Conservation (phyloP, 2,113 vertebrate genomes). For the Etheostoma cragini region DNA sequence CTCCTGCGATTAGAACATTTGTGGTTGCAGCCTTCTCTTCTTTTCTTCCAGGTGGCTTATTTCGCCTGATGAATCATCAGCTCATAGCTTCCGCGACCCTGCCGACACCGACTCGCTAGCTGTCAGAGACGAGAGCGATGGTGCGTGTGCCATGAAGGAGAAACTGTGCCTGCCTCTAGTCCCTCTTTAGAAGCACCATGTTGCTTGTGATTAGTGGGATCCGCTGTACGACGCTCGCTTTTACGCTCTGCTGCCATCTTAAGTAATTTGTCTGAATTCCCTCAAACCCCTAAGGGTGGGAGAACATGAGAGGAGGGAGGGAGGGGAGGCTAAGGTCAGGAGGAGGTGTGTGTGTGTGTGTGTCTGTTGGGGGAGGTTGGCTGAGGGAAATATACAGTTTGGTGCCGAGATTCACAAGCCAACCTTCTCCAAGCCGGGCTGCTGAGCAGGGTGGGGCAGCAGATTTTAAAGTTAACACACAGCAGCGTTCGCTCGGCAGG, state of each 20-base stretch:
- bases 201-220: slow-evolving; percentile 71
- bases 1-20: slow-evolving; percentile 5
- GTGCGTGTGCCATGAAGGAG: slow-evolving; percentile 53
- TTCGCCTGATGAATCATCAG: slow-evolving; percentile 42
- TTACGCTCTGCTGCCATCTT: slow-evolving; percentile 68
- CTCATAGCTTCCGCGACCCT: slow-evolving; percentile 60
- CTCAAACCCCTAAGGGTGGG: slow-evolving; percentile 66
- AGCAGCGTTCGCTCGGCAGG: slow-evolving; percentile 28
- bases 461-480: slow-evolving; percentile 43
- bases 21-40: neutral
- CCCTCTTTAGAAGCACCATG: slow-evolving; percentile 32
- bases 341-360: slow-evolving; percentile 65
- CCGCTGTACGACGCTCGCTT: slow-evolving; percentile 48
- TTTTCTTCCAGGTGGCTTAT: slow-evolving; percentile 60
- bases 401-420: slow-evolving; percentile 28
- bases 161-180: slow-evolving; percentile 36
- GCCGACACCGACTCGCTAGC: slow-evolving; percentile 65
- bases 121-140: slow-evolving; percentile 65
- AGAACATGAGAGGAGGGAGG: slow-evolving; percentile 40
- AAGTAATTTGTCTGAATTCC: slow-evolving; percentile 77
- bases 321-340: slow-evolving; percentile 62
- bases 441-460: slow-evolving; percentile 65
- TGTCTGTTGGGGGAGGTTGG: slow-evolving; percentile 42
- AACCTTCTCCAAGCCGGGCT: slow-evolving; percentile 27
- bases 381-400: slow-evolving; percentile 27